Base-by-base conservation (phyloP, 2,888 invertebrate genomes). In the Melanostoma scalare region DNA sequence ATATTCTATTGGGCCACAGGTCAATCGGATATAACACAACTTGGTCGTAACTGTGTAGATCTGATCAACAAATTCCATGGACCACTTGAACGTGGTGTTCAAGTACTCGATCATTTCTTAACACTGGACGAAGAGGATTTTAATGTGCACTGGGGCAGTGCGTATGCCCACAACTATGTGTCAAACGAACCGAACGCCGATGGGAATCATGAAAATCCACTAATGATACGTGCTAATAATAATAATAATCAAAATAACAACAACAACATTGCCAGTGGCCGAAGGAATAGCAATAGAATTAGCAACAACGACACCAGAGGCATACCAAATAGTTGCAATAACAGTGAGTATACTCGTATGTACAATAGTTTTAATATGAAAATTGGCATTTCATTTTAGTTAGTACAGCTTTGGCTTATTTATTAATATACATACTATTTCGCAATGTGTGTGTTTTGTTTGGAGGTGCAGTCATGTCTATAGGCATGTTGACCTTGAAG, bases 91-190 rank as follows among this genome's bases (percentile, higher is more conserved):
- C 89, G 92, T 77, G 91, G 92, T 77, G 91, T 91, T 72, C 91
- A 91, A 86, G 94, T 95, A 88, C 92, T 95, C 89, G 95, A 95
- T 91, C 94, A 94, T 88, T 92, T 95, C 58, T 93, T 95, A 88
- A 94, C 94, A 72, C 91, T 93, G 87, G 91, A 92, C 79, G 91
- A 91, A 78, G 91, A 92, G 61, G 92, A 91, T 77, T 91, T 90
- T 75, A 87, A 87, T 81, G 89, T 90, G 73, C 89, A 90, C 81
- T 90, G 89, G 90, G 90, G 90, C 80, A 89, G 88, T 85, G 89
- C 89, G 44, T 89, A 90, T 85, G 87, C 87, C 61, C 91, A 91
- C 86, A 90, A 88, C 81, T 89, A 89, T 88, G 89, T 89, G 84
- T 88, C 88, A 65, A 89, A 87, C 86, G 81, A 87, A 86, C 84